Conservation (phyloP, 1,140 invertebrate species). For the Papilio xuthus region DNA sequence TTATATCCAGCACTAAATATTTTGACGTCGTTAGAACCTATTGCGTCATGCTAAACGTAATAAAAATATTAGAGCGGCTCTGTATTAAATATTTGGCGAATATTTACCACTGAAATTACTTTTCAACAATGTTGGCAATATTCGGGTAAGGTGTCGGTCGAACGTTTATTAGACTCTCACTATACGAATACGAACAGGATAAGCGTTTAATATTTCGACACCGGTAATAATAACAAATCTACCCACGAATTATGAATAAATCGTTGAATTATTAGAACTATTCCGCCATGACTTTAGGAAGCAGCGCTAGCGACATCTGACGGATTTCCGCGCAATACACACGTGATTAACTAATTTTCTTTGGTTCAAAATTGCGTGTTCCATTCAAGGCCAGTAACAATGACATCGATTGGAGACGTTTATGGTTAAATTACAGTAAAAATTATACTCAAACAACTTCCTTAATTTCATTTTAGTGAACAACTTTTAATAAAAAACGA, state of each 20-base stretch:
- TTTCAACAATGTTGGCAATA: constrained; percentile 49
- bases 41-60: constrained; percentile 70
- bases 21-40: constrained; percentile 62
- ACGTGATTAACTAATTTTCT: constrained; percentile 75
- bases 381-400: constrained; percentile 63
- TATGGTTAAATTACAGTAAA: background rate
- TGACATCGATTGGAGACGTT: constrained; percentile 6
- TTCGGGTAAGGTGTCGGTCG: constrained; percentile 50
- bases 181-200: constrained; percentile 59
- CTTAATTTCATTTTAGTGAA: background rate
- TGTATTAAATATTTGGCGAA: constrained; percentile 62
- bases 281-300: constrained; percentile 78
- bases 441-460: background rate
- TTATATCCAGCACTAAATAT: constrained; percentile 53
- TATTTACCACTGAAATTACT: constrained; percentile 63
- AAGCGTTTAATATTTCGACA: constrained; percentile 67
- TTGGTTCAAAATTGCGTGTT: constrained; percentile 66
- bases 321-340: constrained; percentile 57
- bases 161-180: constrained; percentile 63
- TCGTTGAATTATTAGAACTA: constrained; percentile 71
- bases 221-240: constrained; percentile 73
- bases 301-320: constrained; percentile 73
- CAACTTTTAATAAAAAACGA: background rate
- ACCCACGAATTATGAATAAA: constrained; percentile 73
- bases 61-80: constrained; percentile 62